A percentile compares a stretch with the other conserved stretches of the same genome.
Evolutionary conservation across 2,113 vertebrate genomes (phyloP).

Genomic region (Eira barbara): DNA sequence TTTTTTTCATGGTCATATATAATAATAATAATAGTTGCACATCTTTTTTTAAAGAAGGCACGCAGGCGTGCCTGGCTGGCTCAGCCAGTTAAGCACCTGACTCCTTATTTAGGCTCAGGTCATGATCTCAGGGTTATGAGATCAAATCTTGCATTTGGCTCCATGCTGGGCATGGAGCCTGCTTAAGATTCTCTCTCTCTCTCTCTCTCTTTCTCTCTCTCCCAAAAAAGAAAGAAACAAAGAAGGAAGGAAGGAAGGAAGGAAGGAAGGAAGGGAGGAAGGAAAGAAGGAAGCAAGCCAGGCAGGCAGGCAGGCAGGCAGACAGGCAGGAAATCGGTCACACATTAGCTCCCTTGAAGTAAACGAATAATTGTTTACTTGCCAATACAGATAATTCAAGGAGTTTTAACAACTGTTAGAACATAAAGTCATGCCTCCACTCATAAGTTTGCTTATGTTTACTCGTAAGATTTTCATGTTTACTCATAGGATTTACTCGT

Average conservation of each 20-base stretch:
- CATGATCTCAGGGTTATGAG: background rate
- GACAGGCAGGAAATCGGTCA: background rate
- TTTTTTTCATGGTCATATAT: background rate
- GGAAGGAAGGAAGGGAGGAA: no score
- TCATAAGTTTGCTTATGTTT: background rate
- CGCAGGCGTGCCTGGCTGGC: background rate
- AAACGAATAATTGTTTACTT: background rate
- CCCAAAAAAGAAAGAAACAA: background rate
- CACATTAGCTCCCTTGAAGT: background rate
- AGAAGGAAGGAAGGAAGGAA: no score
- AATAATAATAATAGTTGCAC: background rate
- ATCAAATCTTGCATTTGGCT: background rate
- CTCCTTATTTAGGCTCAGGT: background rate
- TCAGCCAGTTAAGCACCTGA: background rate
- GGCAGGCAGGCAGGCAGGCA: no score
- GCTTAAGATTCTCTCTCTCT: background rate
- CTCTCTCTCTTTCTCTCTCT: background rate
- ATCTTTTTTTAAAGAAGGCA: slow-evolving; percentile 26
- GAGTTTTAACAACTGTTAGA: background rate
- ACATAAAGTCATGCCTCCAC: background rate
- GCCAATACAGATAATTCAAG: background rate
- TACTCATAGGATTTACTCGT: background rate
- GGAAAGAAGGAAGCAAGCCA: no score
- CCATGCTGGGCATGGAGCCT: background rate
- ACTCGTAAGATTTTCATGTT: background rate